Evolutionary conservation across 37 sponge, comb jelly and placozoan species (phyloP), one percentile per base, ranked within the genome.

Genomic region (Agelas oroides): DNA sequence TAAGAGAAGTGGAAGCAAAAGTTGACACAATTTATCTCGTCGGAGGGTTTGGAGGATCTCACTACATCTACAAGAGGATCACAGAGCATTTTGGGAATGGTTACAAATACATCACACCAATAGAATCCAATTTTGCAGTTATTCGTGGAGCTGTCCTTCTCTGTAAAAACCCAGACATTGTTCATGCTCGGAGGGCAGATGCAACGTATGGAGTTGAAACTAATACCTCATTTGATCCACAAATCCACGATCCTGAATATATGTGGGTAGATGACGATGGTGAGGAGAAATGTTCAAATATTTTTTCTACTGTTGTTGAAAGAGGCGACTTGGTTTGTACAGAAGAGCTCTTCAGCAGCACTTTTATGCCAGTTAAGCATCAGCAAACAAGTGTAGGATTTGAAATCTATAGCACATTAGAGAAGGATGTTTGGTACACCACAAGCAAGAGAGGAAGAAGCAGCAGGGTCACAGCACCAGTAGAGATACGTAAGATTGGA

Each of bases 1-100:
- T 73, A n/a, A n/a, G n/a, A 3, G 39, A 35, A 23, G 13, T 11
- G 36, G 40, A 11, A 11, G 34, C 35, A 5, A 54, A n/a, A 8
- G 37, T 59, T 13, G 74, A 83, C 25, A 73, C 74, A n/a, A 27
- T 83, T 14, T 83, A 34, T 27, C 40, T 72, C 32, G 75, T 83
- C 11, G 84, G 84, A 33, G 84, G 84, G 5, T 83, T 83, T 70
- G 84, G 84, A 18, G 84, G 84, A 40, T 83, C 75, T 39, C 31
- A 34, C 6, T 83, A 83, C 35, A 23, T 72, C 3, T 41, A 39
- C 25, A 32, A 73, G 2, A 60, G 62, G 35, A 20, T 83, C 1
- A 20, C 31, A 12, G 63, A 36, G 24, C 1, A 17, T 5, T 27
- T 76, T 32, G 31, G 23, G 14, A 25, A 35, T 8, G 12, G 33